A percentile compares a stretch with the other conserved stretches of the same genome.
Evolutionary conservation across 2,113 vertebrate species (phyloP).

Genomic region (Eretmochelys imbricata): DNA sequence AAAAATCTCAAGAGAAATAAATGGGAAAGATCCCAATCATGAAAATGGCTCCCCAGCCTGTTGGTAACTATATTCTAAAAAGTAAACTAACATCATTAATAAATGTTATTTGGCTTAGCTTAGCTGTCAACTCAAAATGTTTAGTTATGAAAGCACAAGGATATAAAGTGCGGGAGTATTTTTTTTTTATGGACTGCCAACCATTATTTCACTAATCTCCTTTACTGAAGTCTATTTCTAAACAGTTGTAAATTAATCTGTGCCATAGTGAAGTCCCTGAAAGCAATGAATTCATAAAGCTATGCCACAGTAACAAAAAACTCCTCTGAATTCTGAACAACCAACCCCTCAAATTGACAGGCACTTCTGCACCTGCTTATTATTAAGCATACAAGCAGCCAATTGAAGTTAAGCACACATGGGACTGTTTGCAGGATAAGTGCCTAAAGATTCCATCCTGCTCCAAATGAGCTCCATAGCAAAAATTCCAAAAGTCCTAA

Average conservation of each 20-base stretch:
- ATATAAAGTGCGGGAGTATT: background rate
- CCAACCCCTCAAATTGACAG: background rate
- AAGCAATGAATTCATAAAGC: background rate
- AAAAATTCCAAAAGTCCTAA: background rate
- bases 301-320: background rate
- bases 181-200: background rate
- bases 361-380: background rate
- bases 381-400: background rate
- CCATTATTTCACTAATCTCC: background rate
- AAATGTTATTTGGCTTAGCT: background rate
- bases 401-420: background rate
- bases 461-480: background rate
- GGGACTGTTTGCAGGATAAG: background rate
- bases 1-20: background rate
- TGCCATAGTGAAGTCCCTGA: background rate
- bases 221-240: background rate
- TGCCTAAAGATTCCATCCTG: background rate
- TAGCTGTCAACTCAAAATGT: background rate
- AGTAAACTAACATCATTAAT: background rate
- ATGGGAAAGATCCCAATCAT: background rate
- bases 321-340: background rate
- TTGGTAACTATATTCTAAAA: background rate
- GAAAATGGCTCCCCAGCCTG: background rate
- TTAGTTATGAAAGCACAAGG: background rate
- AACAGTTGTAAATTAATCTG: background rate